phyloP scores from a whole-genome alignment of 2,113 vertebrate genomes.

The Suricata suricatta region DNA sequence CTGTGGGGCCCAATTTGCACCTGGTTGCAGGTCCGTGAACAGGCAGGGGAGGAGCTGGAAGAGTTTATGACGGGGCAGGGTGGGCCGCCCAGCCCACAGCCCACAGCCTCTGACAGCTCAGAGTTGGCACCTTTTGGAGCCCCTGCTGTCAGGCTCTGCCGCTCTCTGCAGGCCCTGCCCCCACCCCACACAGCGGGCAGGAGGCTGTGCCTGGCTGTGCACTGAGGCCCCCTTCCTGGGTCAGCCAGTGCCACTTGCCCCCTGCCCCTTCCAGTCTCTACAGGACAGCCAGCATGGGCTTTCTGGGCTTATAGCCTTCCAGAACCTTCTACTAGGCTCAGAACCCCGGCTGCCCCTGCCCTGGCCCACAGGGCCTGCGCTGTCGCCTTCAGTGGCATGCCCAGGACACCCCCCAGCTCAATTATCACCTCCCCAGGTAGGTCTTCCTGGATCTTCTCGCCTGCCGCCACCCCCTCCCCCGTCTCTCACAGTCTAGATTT shows the following conservation, averaged over 20 bases:
- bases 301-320: background rate
- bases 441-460: background rate
- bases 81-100: accelerated
- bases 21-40: background rate
- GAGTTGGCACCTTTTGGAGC: conserved; percentile 50
- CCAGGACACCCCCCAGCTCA: background rate
- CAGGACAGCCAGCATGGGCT: accelerated
- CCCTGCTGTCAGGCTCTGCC: background rate
- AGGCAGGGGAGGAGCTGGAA: background rate
- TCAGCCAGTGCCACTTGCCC: background rate
- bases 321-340: background rate
- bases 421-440: background rate
- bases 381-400: accelerated
- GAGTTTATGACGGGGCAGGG: background rate
- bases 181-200: background rate
- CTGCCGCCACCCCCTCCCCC: background rate
- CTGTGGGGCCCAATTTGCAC: conserved; percentile 55
- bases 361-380: no score
- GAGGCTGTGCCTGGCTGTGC: no score
- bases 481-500: background rate
- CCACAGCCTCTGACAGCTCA: background rate
- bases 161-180: background rate
- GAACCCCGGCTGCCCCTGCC: background rate
- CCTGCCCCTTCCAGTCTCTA: no score
- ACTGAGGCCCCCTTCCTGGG: accelerated